A percentile compares a stretch with the other conserved stretches of the same genome.
These are phyloP conservation scores for Tamandua tetradactyla DNA, from an alignment of 2,797 vertebrate species.

Conservation along the genomic window DNA sequence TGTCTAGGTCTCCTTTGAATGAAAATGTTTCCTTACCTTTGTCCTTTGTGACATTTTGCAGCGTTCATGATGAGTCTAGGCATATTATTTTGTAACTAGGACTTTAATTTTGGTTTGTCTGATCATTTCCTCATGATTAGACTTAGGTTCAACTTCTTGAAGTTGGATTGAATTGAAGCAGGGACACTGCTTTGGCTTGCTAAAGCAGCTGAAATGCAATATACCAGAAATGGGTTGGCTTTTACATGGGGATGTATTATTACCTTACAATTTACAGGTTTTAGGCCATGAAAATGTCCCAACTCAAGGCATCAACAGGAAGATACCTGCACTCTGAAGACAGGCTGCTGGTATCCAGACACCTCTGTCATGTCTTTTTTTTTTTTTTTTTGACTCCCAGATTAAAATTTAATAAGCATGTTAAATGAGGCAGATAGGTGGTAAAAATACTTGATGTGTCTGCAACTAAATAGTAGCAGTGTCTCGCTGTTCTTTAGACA, in stretches of 20 bases:
- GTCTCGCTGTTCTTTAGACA: not conserved
- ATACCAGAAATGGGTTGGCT: too few relatives aligned
- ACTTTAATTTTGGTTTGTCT: constrained; percentile 5
- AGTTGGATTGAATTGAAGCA: not conserved
- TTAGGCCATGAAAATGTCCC: too few relatives aligned
- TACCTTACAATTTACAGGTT: too few relatives aligned
- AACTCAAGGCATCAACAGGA: too few relatives aligned
- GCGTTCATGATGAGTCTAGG: not conserved
- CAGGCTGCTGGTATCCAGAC: too few relatives aligned
- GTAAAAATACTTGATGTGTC: not conserved
- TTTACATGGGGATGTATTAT: too few relatives aligned
- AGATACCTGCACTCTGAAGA: too few relatives aligned
- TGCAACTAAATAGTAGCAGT: not conserved
- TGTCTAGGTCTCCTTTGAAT: not conserved
- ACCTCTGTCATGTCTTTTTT: too few relatives aligned
- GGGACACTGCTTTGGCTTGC: too few relatives aligned
- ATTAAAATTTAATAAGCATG: constrained; percentile 67
- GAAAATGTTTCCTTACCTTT: not conserved
- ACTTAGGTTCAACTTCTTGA: not conserved
- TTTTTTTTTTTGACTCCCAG: constrained; percentile 31
- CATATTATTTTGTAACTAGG: not conserved
- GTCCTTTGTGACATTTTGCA: not conserved
- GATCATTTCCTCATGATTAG: not conserved
- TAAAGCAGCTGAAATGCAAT: too few relatives aligned
- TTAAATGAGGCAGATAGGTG: not conserved